Evolutionary conservation across 2,888 invertebrate species (phyloP).

Genomic region (Andrena fulva): DNA sequence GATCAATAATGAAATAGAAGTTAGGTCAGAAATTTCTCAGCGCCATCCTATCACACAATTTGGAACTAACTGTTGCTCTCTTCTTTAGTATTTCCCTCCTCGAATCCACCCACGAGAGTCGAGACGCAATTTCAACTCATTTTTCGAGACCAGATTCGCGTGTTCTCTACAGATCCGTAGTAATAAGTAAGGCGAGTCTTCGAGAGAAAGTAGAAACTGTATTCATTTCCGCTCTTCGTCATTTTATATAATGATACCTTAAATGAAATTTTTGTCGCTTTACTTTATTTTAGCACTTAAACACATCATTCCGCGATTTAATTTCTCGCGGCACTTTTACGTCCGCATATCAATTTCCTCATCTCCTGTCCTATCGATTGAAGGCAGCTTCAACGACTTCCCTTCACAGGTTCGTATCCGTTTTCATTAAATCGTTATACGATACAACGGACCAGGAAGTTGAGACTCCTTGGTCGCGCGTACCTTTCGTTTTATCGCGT

Average conservation of each 20-base stretch:
- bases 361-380: background rate
- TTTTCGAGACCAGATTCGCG: background rate
- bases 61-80: slow-evolving; percentile 73
- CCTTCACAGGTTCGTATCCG: background rate
- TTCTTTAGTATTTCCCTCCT: background rate
- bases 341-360: background rate
- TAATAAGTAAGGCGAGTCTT: background rate
- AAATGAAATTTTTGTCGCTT: too few species aligned
- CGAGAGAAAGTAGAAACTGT: background rate
- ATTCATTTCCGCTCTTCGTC: background rate
- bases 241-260: background rate
- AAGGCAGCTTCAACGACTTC: background rate
- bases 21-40: slow-evolving; percentile 72
- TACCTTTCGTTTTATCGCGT: background rate
- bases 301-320: background rate
- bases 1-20: slow-evolving; percentile 74
- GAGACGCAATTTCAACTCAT: too few species aligned
- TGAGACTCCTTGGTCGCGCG: background rate
- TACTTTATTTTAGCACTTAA: background rate
- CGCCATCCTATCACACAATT: slow-evolving; percentile 70
- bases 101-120: background rate
- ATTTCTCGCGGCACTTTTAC: background rate
- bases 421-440: background rate
- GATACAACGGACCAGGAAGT: background rate
- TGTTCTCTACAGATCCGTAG: background rate